A percentile compares a stretch with the other conserved stretches of the same genome.
These are phyloP conservation scores for Ryuthela nishihirai DNA, from an alignment of 2,888 invertebrate genomes.

Conservation along the genomic window DNA sequence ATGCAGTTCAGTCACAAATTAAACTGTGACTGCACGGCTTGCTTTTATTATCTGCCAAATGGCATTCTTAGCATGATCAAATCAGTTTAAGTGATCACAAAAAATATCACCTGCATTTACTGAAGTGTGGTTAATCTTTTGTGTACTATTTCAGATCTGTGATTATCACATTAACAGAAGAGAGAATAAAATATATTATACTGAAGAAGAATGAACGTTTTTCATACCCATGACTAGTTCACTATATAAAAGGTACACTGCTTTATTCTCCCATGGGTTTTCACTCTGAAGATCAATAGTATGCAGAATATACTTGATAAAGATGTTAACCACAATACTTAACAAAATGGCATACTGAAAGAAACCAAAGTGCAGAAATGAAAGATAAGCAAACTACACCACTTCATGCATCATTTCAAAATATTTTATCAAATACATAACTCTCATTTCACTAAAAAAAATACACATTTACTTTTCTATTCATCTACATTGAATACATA, in stretches of 20 bases:
- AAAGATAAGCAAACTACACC: too few relatives aligned
- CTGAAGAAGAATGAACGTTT: not conserved
- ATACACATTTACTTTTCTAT: not conserved
- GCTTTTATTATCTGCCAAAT: too few relatives aligned
- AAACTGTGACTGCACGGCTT: too few relatives aligned
- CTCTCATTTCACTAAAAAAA: not conserved
- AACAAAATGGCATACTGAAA: constrained; percentile 84
- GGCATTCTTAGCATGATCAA: too few relatives aligned
- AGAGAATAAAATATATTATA: not conserved
- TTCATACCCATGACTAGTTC: constrained; percentile 91
- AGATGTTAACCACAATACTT: constrained; percentile 86
- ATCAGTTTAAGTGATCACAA: too few relatives aligned
- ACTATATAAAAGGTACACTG: constrained; percentile 92
- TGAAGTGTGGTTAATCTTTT: too few relatives aligned
- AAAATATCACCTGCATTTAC: too few relatives aligned
- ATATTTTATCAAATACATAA: constrained; percentile 6
- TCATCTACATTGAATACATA: not conserved
- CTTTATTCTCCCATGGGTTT: constrained; percentile 99
- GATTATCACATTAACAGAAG: too few relatives aligned
- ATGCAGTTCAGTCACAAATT: too few relatives aligned
- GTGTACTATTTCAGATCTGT: too few relatives aligned
- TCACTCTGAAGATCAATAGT: constrained; percentile 85
- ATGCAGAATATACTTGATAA: constrained; percentile 86
- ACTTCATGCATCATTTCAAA: constrained; percentile 2
- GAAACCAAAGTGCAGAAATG: too few relatives aligned